Evolutionary conservation across 2,888 invertebrate genomes (phyloP).

Genomic region (Dione juno): DNA sequence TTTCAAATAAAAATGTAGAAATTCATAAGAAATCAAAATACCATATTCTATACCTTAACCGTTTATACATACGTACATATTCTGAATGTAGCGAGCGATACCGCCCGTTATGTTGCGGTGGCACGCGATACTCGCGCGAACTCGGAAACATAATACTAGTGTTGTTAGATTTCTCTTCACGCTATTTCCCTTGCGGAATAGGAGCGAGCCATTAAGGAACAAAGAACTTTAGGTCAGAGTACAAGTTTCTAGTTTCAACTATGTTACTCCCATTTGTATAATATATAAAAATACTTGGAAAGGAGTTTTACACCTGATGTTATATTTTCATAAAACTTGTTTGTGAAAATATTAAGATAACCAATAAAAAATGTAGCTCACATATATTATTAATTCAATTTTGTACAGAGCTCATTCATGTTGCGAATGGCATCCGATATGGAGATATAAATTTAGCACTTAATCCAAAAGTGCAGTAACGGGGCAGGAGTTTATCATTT

Average conservation of each 20-base stretch:
- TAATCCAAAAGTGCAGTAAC: not conserved
- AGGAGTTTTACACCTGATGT: not conserved
- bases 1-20: not conserved
- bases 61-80: constrained; percentile 13
- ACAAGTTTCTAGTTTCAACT: constrained; percentile 38
- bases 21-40: not conserved
- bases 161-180: constrained; percentile 42
- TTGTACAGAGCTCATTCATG: not conserved
- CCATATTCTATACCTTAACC: not conserved
- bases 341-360: not conserved
- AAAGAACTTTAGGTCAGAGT: constrained; percentile 42
- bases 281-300: not conserved
- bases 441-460: constrained; percentile 1
- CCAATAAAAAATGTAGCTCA: not conserved
- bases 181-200: constrained; percentile 39
- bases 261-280: constrained; percentile 22
- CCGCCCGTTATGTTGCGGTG: constrained; percentile 61
- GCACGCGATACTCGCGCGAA: constrained; percentile 60
- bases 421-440: not conserved
- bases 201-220: constrained; percentile 40
- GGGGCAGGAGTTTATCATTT: not conserved
- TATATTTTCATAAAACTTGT: not conserved
- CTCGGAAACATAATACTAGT: constrained; percentile 46
- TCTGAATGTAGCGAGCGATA: constrained; percentile 42
- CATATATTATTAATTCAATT: not conserved